phyloP scores from a whole-genome alignment of 2,888 invertebrate species.

The Mythimna albipuncta region DNA sequence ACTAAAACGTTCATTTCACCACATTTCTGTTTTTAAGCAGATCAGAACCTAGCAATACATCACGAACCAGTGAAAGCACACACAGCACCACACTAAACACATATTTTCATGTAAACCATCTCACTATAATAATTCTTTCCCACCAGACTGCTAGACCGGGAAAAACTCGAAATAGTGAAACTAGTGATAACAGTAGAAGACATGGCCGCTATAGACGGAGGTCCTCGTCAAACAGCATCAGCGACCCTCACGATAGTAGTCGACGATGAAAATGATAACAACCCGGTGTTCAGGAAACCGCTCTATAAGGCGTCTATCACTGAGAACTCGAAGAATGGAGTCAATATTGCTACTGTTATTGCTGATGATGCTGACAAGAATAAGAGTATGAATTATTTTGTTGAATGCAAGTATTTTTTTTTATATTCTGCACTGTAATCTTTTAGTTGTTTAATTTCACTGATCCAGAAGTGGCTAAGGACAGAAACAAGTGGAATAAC shows the following conservation, averaged over 20 bases:
- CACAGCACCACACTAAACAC: background rate
- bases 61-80: background rate
- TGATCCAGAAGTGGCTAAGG: too few species aligned
- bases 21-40: background rate
- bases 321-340: slow-evolving; percentile 97
- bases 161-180: slow-evolving; percentile 95
- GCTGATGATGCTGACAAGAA: slow-evolving; percentile 97
- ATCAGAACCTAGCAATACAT: background rate
- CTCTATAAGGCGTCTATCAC: slow-evolving; percentile 95
- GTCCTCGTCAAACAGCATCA: slow-evolving; percentile 92
- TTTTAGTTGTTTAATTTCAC: background rate
- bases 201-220: slow-evolving; percentile 94
- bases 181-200: slow-evolving; percentile 96
- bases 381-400: slow-evolving; percentile 94
- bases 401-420: slow-evolving; percentile 90
- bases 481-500: too few species aligned
- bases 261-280: slow-evolving; percentile 97
- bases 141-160: slow-evolving; percentile 94
- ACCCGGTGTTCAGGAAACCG: slow-evolving; percentile 95
- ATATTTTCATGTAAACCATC: background rate
- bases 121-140: background rate
- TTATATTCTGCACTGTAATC: too few species aligned
- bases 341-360: slow-evolving; percentile 94
- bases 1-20: too few species aligned
- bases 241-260: slow-evolving; percentile 94